Evolutionary conservation across 2,888 invertebrate genomes (phyloP).

Genomic region (Schizotus pectinicornis): DNA sequence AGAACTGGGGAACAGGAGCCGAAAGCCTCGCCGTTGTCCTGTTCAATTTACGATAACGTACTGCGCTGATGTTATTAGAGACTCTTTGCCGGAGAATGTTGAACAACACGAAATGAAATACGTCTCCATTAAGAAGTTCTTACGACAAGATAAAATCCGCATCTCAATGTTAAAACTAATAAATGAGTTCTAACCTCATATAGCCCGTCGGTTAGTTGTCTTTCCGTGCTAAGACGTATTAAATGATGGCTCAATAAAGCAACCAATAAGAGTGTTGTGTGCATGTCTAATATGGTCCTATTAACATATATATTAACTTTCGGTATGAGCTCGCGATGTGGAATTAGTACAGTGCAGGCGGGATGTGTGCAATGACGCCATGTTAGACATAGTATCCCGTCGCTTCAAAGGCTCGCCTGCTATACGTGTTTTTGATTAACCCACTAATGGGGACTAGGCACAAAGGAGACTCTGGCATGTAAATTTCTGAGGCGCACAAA

Average conservation of each 20-base stretch:
- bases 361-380: constrained; percentile 1
- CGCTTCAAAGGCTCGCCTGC: constrained; percentile 6
- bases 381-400: not conserved
- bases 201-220: constrained; percentile 26
- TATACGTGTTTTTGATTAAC: constrained; percentile 20
- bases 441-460: constrained; percentile 6
- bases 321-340: constrained; percentile 39
- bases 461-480: constrained; percentile 3
- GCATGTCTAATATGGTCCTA: constrained; percentile 50
- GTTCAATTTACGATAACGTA: too few species aligned
- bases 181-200: constrained; percentile 32
- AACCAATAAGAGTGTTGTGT: constrained; percentile 48
- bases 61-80: not conserved
- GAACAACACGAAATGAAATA: not conserved
- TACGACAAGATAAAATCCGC: constrained; percentile 29
- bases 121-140: constrained; percentile 6
- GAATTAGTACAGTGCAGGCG: constrained; percentile 36
- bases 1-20: too few species aligned
- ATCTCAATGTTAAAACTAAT: constrained; percentile 40
- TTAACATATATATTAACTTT: constrained; percentile 58
- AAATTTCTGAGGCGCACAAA: too few species aligned
- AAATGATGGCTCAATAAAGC: constrained; percentile 50
- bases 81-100: not conserved
- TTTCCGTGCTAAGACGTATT: constrained; percentile 37
- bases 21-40: too few species aligned